Conservation (phyloP, 53 echinoderm and acorn worm species). For the Hippasteria phrygiana region DNA sequence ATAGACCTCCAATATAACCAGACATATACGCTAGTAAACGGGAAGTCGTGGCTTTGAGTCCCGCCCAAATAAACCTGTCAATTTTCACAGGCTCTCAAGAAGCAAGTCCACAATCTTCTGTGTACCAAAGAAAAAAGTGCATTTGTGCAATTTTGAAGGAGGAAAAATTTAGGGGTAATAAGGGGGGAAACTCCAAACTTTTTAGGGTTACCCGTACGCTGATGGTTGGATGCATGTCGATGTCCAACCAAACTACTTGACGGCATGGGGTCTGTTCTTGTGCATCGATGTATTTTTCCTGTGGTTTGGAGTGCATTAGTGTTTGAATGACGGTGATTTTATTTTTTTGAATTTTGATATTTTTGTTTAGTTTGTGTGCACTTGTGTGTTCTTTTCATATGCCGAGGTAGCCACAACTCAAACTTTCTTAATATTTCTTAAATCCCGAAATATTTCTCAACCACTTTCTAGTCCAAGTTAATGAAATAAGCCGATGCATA, state of each 20-base stretch:
- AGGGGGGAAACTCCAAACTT: not conserved
- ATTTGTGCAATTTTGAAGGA: not conserved
- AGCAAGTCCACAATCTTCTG: no score
- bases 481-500: no score
- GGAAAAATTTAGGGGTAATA: not conserved
- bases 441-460: no score
- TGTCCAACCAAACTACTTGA: not conserved
- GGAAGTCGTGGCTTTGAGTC: no score
- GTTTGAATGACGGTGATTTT: constrained; percentile 35
- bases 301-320: constrained; percentile 49
- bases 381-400: constrained; percentile 16
- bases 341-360: constrained; percentile 12
- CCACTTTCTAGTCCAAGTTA: no score
- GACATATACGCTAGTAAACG: no score
- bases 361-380: constrained; percentile 16
- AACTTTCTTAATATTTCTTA: no score
- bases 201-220: not conserved
- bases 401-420: constrained; percentile 24
- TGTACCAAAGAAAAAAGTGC: no score
- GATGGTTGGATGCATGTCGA: not conserved
- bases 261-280: constrained; percentile 42
- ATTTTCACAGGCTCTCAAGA: no score
- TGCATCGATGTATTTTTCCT: constrained; percentile 1
- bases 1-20: no score
- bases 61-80: no score